Evolutionary conservation across 1,140 invertebrate genomes (phyloP), one percentile per base, ranked within the genome.

Genomic region (Tenebrio molitor): DNA sequence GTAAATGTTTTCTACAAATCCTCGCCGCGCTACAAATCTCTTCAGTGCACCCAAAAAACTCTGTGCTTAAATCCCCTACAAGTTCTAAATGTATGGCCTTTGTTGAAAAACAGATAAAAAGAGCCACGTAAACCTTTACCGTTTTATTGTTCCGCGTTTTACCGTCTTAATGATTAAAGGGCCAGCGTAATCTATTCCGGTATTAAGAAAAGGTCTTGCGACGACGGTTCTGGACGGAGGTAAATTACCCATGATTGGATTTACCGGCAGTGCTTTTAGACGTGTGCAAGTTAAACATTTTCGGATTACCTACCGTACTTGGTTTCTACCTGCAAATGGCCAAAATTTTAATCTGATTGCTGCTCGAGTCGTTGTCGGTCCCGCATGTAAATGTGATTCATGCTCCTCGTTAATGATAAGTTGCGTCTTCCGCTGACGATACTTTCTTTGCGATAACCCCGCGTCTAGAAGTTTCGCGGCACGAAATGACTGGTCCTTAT

Each of bases 61-160:
- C 33, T 6, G 21, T 41, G 7, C 41, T 25, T 10, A 84, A 25
- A 67, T 82, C 76, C 0, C 66, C 64, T 0, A 83, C 82, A 1
- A 83, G 8, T 69, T 86, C 82, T n/a, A 86, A 36, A 68, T 85
- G 84, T n/a, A 84, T 73, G 0, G 81, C 83, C 58, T 79, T 79
- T 2, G 83, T 84, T 0, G 74, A 72, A 53, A 84, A 81, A 72
- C 83, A 85, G 0, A 84, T 73, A 72, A 85, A 85, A 10, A 72
- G 36, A 2, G 34, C 44, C 1, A 23, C n/a, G 16, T 71, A 71
- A 1, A n/a, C 53, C 17, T 71, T 71, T 33, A 65, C 25, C 14
- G 12, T 12, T 2, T 14, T 29, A 1, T 17, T 10, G 19, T 21
- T 36, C 15, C 29, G 16, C 5, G 5, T 12, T 19, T 41, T 65